A percentile compares a stretch with the other conserved stretches of the same genome.
Evolutionary conservation across 1,140 invertebrate genomes (phyloP).

Genomic region (Bursaphelenchus mucronatus): DNA sequence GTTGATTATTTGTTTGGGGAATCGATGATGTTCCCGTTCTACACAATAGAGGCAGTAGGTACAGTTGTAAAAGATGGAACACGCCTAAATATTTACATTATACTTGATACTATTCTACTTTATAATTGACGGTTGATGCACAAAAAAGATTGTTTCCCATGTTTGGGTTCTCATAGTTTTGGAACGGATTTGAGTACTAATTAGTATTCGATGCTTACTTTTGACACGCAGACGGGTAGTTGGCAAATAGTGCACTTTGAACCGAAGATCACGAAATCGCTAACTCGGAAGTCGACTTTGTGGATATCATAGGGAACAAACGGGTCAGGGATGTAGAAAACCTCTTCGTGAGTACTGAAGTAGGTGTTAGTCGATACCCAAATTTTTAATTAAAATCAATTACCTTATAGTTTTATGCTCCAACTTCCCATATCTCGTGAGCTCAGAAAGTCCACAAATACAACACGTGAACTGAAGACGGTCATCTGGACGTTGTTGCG

Average conservation of each 20-base stretch:
- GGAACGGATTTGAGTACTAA: background rate
- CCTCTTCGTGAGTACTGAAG: conserved; percentile 19
- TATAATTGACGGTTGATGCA: background rate
- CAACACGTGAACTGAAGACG: conserved; percentile 20
- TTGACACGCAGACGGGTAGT: conserved; percentile 25
- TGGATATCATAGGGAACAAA: conserved; percentile 25
- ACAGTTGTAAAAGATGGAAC: conserved; percentile 21
- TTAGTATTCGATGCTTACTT: conserved; percentile 10
- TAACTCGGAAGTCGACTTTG: conserved; percentile 24
- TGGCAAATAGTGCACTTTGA: conserved; percentile 24
- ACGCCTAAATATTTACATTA: conserved; percentile 9
- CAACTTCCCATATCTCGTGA: conserved; percentile 29
- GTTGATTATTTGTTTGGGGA: conserved; percentile 14
- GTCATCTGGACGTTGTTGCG: background rate
- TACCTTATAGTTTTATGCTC: conserved; percentile 17
- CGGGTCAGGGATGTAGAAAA: conserved; percentile 27
- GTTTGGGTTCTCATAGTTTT: background rate
- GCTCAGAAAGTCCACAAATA: conserved; percentile 22
- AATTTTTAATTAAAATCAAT: conserved; percentile 2
- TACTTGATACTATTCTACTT: background rate
- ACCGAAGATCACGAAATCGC: conserved; percentile 24
- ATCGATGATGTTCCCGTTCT: conserved; percentile 15
- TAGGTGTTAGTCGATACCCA: background rate
- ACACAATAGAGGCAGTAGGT: conserved; percentile 21
- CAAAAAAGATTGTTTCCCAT: background rate